Percentiles rank a stretch among this genome's conserved stretches.
Conservation (phyloP, 2,888 invertebrate species). For the Priocnemis perturbator region DNA sequence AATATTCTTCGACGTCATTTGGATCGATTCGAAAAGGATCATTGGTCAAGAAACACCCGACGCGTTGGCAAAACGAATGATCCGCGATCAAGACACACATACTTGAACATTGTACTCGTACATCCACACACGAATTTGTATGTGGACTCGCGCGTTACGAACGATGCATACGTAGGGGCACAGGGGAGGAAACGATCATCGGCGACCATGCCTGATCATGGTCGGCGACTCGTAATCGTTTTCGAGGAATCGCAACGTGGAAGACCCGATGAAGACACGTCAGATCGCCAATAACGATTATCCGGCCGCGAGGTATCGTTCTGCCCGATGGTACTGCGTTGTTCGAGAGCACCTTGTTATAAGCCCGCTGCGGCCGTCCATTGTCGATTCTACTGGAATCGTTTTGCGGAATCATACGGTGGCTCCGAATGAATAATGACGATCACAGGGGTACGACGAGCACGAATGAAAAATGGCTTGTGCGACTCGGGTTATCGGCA, state of each 20-base stretch:
- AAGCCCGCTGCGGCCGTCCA: constrained; percentile 37
- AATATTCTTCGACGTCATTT: neutral
- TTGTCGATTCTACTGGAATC: constrained; percentile 46
- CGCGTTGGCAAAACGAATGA: neutral
- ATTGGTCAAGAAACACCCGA: neutral
- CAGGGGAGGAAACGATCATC: constrained; percentile 19
- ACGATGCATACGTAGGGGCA: constrained; percentile 29
- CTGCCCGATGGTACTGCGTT: neutral
- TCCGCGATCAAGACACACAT: neutral
- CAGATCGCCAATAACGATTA: constrained; percentile 54
- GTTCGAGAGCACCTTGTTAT: constrained; percentile 40
- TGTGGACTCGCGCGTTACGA: neutral
- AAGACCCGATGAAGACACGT: constrained; percentile 57
- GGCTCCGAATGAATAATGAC: constrained; percentile 26
- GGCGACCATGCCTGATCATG: constrained; percentile 9
- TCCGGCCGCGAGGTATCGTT: constrained; percentile 20
- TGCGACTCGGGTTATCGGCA: neutral
- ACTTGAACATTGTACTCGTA: neutral
- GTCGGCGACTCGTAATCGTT: constrained; percentile 46
- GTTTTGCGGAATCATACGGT: constrained; percentile 47
- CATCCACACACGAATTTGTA: neutral
- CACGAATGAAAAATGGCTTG: neutral
- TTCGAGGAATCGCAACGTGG: constrained; percentile 49
- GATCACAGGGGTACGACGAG: constrained; percentile 17
- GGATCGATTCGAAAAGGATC: neutral